phyloP scores from a whole-genome alignment of 1,140 invertebrate species.

The Lepidurus apus region DNA sequence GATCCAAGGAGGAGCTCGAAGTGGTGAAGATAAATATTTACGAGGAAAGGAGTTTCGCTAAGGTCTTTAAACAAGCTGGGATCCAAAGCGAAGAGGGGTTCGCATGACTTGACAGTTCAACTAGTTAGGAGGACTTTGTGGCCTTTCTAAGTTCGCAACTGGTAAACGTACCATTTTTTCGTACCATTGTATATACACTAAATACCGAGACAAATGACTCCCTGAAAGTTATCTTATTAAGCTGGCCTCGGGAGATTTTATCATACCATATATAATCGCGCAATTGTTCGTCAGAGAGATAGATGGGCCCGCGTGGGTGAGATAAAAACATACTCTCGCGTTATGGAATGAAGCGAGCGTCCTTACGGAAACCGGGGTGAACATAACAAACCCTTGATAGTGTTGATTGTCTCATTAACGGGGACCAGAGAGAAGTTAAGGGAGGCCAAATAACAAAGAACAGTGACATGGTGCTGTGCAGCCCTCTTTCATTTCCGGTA shows the following conservation, averaged over 20 bases:
- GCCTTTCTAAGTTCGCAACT: no score
- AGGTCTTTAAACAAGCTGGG: conserved; percentile 21
- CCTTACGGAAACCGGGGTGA: background rate
- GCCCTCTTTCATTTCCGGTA: conserved; percentile 16
- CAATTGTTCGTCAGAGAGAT: background rate
- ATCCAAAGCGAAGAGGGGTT: conserved; percentile 6
- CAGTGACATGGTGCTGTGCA: background rate
- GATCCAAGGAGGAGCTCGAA: background rate
- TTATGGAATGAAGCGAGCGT: background rate
- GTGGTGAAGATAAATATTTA: conserved; percentile 11
- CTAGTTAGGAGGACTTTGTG: no score
- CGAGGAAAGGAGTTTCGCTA: background rate
- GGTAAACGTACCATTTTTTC: no score
- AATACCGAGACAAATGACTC: background rate
- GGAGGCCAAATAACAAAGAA: conserved; percentile 8
- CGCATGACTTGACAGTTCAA: background rate
- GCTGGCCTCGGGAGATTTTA: background rate
- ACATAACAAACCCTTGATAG: conserved; percentile 15
- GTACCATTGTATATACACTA: background rate
- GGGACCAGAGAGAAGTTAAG: conserved; percentile 3
- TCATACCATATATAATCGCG: background rate
- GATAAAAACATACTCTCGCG: background rate
- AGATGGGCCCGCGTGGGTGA: background rate
- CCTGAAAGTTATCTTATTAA: conserved; percentile 1
- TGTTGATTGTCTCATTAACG: conserved; percentile 11